Percentiles rank a stretch among this genome's conserved stretches.
phyloP scores from a whole-genome alignment of 1,140 invertebrate species.

The Manduca sexta region DNA sequence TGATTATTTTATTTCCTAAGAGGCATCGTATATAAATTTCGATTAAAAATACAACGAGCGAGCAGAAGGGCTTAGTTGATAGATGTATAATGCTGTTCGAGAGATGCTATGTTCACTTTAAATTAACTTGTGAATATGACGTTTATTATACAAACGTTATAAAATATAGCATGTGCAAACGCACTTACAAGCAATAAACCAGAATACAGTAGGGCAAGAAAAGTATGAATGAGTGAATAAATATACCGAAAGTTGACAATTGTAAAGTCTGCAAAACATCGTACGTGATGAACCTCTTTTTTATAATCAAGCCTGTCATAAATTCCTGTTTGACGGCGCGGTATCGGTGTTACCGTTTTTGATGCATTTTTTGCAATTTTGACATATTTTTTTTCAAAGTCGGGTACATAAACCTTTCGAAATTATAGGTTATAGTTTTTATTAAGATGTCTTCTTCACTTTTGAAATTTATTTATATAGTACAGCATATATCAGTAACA shows the following conservation, averaged over 20 bases:
- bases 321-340: no score
- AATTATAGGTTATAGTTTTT: no score
- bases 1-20: slow-evolving; percentile 74
- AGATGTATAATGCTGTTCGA: slow-evolving; percentile 27
- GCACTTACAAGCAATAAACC: slow-evolving; percentile 17
- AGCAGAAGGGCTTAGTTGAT: slow-evolving; percentile 43
- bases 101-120: not conserved
- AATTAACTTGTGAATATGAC: slow-evolving; percentile 6
- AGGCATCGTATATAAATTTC: slow-evolving; percentile 67
- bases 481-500: no score
- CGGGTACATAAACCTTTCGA: no score
- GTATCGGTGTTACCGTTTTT: no score
- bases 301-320: no score
- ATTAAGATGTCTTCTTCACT: no score
- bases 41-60: slow-evolving; percentile 56
- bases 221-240: slow-evolving; percentile 38
- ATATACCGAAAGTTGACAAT: slow-evolving; percentile 35
- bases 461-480: no score
- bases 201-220: slow-evolving; percentile 27
- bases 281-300: no score
- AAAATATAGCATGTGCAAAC: slow-evolving; percentile 12
- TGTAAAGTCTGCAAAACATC: not conserved
- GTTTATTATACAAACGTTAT: slow-evolving; percentile 18
- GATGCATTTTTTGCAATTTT: no score
- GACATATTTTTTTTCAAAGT: no score